phyloP scores from a whole-genome alignment of 1,140 invertebrate genomes.

The Alviniconcha marisindica region DNA sequence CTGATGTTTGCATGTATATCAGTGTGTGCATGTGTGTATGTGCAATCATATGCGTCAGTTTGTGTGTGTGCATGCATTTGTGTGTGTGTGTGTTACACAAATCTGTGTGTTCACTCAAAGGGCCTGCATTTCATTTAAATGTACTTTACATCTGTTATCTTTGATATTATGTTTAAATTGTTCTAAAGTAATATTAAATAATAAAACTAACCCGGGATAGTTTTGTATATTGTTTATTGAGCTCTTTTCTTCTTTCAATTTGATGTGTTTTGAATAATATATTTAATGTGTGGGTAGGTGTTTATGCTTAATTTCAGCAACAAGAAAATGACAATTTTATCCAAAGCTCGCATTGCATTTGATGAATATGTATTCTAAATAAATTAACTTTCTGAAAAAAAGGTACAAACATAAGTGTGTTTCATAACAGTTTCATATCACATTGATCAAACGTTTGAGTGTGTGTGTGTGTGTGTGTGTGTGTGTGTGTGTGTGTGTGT shows the following conservation, averaged over 20 bases:
- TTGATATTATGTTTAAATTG: no score
- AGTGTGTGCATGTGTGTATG: background rate
- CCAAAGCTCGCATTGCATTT: background rate
- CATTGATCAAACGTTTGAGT: background rate
- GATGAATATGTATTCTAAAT: background rate
- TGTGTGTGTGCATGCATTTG: background rate
- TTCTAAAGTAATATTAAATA: background rate
- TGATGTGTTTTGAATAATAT: no score
- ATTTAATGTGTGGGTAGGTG: background rate
- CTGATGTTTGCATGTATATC: background rate
- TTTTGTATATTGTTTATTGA: background rate
- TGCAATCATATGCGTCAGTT: no score
- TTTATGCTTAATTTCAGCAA: no score
- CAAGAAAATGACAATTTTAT: background rate
- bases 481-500: no score
- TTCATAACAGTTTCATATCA: background rate
- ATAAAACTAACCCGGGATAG: background rate
- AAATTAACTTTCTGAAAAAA: background rate
- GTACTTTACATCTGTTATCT: background rate
- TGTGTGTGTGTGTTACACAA: background rate
- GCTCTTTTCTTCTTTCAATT: no score
- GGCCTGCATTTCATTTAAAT: background rate
- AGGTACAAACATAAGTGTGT: background rate
- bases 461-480: background rate
- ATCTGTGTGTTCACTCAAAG: background rate